Conservation (phyloP, 2,888 invertebrate species). For the Neoaliturus tenellus region DNA sequence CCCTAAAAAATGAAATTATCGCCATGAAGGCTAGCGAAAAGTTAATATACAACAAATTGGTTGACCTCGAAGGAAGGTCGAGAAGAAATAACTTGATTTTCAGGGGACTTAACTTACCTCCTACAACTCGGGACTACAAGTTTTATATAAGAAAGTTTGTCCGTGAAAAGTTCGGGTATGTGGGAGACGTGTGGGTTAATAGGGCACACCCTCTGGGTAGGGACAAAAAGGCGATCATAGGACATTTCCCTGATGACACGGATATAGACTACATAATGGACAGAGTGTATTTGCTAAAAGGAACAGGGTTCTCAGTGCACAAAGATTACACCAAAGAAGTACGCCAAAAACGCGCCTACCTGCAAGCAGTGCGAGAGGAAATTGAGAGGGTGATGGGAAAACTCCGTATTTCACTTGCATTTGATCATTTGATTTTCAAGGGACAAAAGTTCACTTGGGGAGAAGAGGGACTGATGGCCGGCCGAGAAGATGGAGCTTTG, state of each 20-base stretch:
- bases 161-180: neutral
- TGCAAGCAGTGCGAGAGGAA: neutral
- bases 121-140: neutral
- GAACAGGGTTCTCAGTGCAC: neutral
- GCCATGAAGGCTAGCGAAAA: neutral
- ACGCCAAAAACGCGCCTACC: neutral
- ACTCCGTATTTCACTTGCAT: neutral
- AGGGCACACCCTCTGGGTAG: neutral
- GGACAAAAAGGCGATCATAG: neutral
- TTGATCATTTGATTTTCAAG: neutral
- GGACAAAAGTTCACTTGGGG: neutral
- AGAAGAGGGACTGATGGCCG: neutral
- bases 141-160: neutral
- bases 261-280: slow-evolving; percentile 4
- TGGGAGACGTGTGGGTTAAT: neutral
- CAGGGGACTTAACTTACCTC: neutral
- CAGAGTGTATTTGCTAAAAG: neutral
- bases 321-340: neutral
- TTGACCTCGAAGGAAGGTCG: neutral
- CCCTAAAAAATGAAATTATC: neutral
- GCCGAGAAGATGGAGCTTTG: neutral
- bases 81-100: neutral
- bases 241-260: neutral
- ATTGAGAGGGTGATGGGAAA: neutral
- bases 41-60: neutral